These are phyloP conservation scores for Petromus typicus DNA, from an alignment of 2,113 vertebrate genomes.

Conservation along the genomic window DNA sequence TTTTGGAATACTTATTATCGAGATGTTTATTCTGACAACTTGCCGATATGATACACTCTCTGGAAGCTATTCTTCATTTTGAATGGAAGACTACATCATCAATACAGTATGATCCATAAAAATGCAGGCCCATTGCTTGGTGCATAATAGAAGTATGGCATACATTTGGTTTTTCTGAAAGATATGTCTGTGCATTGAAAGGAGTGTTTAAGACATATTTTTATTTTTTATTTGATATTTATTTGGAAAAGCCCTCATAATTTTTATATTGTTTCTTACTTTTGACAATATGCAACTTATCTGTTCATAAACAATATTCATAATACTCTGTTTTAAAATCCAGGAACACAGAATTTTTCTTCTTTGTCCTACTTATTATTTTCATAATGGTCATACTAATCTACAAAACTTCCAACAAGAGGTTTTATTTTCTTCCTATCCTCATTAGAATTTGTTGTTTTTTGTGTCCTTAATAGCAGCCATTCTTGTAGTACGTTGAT, in stretches of 20 bases:
- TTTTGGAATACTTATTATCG: background rate
- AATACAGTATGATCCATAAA: background rate
- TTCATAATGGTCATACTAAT: background rate
- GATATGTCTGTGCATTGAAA: background rate
- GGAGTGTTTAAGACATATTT: background rate
- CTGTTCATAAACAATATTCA: background rate
- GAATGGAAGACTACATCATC: background rate
- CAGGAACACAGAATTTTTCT: too few relatives aligned
- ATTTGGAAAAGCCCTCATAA: background rate
- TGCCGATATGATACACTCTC: background rate
- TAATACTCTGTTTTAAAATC: too few relatives aligned
- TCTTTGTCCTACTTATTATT: too few relatives aligned
- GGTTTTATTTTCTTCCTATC: background rate
- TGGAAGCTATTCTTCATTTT: background rate
- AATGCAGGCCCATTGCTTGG: background rate
- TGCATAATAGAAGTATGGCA: background rate
- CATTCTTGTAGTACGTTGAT: background rate
- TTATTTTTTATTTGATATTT: background rate
- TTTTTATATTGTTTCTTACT: background rate
- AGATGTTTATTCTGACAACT: constrained; percentile 24
- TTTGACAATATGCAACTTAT: background rate
- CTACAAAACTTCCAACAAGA: background rate
- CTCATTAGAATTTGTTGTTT: background rate
- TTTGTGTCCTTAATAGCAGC: background rate
- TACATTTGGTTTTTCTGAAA: background rate